Evolutionary conservation across 1,140 invertebrate genomes (phyloP), one percentile per base, ranked within the genome.

Genomic region (Pogonognathellus flavescens): DNA sequence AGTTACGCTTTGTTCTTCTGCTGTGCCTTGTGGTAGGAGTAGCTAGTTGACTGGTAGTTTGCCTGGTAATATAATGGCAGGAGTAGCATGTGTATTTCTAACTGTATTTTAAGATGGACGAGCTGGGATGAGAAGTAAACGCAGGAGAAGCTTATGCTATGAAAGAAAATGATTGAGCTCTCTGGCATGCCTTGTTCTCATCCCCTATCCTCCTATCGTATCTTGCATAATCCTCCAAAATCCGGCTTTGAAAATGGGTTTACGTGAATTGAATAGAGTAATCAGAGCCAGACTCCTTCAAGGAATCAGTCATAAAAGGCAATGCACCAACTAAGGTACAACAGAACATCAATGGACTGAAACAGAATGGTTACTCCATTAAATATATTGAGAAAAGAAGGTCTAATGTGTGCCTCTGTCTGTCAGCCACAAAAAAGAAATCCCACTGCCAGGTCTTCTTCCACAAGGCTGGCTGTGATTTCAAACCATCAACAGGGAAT

Each of bases 241-340:
- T 82, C 80, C 84, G 57, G 84, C 84, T 85, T 70, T 85, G 57
- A 85, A 82, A 82, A 85, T 85, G 84, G 84, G 84, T 85, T 85
- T 82, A 85, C 84, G 84, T 85, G 84, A 57, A 57, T 22, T 70
- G 84, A 82, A 82, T 85, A 13, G 50, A 60, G 25, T 25, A 83
- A 49, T 55, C 80, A 81, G 53, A 70, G 18, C n/a, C 18, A 55
- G 80, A 81, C 20, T 31, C 22, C 22, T 31, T 22, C 50, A 81
- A 41, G 31, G 31, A 41, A 66, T 20, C 62, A 53, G 16, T 81
- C 53, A 25, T 55, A 55, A 22, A 81, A 81, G 53, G 20, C 22
- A 53, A 14, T 20, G 52, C 80, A 83, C 22, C 31, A 22, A 62
- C 59, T 52, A 41, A 66, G 25, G 62, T 25, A 25, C 62, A 25